Percentiles rank a stretch among this genome's conserved stretches.
Conservation (phyloP, 1,140 invertebrate species). For the Steinernema feltiae region DNA sequence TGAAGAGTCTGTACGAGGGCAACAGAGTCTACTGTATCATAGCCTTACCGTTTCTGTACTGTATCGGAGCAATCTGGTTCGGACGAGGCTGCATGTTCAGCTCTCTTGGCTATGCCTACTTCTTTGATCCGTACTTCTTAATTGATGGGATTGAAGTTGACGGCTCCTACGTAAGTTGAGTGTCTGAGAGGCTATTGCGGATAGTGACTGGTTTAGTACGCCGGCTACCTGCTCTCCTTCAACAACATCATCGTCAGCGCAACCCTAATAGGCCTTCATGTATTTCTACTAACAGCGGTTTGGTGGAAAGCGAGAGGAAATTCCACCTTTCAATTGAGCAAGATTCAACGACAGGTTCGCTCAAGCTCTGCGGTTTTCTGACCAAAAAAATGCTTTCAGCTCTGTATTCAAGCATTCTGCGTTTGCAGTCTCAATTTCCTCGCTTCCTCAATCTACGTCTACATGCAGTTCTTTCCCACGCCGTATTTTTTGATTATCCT, state of each 20-base stretch:
- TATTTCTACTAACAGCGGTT: background rate
- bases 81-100: background rate
- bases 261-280: background rate
- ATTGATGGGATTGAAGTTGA: background rate
- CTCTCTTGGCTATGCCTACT: background rate
- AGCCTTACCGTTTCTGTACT: background rate
- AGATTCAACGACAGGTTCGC: background rate
- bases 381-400: background rate
- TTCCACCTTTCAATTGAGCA: background rate
- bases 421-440: slow-evolving; percentile 20
- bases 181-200: background rate
- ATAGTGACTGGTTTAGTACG: background rate
- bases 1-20: background rate
- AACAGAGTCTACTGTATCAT: background rate
- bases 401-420: slow-evolving; percentile 22
- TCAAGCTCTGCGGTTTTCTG: background rate
- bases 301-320: background rate
- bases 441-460: slow-evolving; percentile 13
- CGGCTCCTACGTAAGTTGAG: background rate
- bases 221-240: background rate
- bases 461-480: slow-evolving; percentile 8
- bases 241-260: background rate
- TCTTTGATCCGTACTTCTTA: background rate
- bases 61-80: background rate
- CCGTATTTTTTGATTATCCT: slow-evolving; percentile 10